Evolutionary conservation across 2,113 vertebrate genomes (phyloP).

Genomic region (Nansenia antarctica): DNA sequence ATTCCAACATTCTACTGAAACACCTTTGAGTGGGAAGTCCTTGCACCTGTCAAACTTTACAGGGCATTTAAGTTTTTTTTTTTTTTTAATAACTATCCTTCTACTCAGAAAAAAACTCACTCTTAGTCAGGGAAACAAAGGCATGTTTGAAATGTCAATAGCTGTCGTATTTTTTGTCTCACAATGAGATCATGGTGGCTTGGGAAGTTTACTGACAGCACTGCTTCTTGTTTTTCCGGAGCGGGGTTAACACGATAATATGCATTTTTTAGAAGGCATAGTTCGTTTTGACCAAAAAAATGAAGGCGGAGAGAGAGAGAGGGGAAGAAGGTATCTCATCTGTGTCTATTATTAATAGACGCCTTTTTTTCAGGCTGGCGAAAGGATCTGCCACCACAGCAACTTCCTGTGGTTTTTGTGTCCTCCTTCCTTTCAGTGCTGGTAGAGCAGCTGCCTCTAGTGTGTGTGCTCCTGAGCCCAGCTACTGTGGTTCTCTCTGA

Average conservation of each 20-base stretch:
- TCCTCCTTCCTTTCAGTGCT: neutral
- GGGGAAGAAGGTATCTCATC: constrained; percentile 7
- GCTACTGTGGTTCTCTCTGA: neutral
- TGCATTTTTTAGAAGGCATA: constrained; percentile 18
- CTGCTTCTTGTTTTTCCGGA: neutral
- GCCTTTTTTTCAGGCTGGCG: constrained; percentile 11
- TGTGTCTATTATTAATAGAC: constrained; percentile 19
- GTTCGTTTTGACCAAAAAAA: constrained; percentile 19
- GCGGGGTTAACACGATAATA: neutral
- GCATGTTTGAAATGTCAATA: constrained; percentile 12
- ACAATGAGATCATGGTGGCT: neutral
- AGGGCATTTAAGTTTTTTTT: too few species aligned
- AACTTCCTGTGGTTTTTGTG: neutral
- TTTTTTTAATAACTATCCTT: too few species aligned
- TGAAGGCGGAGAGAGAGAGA: too few species aligned
- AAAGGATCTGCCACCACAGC: neutral
- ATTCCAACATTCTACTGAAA: too few species aligned
- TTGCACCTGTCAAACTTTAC: too few species aligned
- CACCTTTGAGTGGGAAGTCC: too few species aligned
- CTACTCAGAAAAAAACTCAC: neutral
- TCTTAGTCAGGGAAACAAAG: constrained; percentile 9
- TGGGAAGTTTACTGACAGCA: neutral
- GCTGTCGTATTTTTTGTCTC: constrained; percentile 22
- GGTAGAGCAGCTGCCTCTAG: neutral
- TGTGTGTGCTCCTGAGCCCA: neutral